These are phyloP conservation scores for Lepilemur septentrionalis DNA, from an alignment of 2,797 vertebrate genomes.

Conservation along the genomic window DNA sequence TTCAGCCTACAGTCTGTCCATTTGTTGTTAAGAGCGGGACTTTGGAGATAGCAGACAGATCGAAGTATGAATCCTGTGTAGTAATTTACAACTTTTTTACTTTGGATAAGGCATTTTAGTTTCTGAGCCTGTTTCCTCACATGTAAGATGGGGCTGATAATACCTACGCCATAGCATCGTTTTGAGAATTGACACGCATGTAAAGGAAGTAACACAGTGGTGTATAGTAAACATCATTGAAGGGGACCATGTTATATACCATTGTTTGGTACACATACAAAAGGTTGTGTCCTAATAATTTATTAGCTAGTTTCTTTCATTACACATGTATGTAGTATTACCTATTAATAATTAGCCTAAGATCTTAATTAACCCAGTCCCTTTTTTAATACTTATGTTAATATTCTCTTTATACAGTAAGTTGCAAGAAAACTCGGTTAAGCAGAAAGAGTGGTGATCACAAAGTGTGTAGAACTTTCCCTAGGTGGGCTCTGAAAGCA, in stretches of 20 bases:
- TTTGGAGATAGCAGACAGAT: neutral
- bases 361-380: neutral
- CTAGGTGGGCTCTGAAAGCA: neutral
- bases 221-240: neutral
- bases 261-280: neutral
- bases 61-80: neutral
- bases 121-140: neutral
- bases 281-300: neutral
- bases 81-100: neutral
- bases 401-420: neutral
- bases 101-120: neutral
- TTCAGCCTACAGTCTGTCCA: neutral
- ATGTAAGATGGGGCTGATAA: neutral
- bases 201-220: neutral
- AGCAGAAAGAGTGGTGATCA: neutral
- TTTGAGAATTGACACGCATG: neutral
- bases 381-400: neutral
- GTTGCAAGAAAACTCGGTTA: neutral
- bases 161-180: neutral
- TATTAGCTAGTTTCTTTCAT: slow-evolving; percentile 26
- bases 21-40: neutral
- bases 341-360: neutral
- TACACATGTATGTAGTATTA: neutral
- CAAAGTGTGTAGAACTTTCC: neutral
- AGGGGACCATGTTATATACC: neutral